Evolutionary conservation across 2,797 vertebrate species (phyloP).

Genomic region (Ctenopoma kingsleyae): DNA sequence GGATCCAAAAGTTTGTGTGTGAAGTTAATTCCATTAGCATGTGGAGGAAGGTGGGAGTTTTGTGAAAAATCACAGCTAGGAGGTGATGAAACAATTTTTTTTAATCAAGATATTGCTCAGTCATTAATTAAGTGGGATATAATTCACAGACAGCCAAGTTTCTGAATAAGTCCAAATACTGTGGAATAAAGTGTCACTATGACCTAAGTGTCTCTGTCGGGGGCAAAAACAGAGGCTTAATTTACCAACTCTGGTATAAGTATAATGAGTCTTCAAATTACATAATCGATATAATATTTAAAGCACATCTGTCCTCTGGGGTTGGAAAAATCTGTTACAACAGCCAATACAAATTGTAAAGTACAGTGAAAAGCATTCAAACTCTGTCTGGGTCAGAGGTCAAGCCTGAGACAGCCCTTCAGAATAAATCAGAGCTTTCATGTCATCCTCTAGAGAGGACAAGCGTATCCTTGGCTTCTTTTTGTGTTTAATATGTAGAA

Average conservation of each 20-base stretch:
- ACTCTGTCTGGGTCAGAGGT: neutral
- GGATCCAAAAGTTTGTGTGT: neutral
- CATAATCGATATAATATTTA: neutral
- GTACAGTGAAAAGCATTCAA: too few relatives aligned
- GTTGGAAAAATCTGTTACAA: neutral
- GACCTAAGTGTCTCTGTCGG: neutral
- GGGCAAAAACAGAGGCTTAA: neutral
- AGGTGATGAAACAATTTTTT: slow-evolving; percentile 15
- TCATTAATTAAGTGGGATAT: neutral
- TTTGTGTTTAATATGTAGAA: slow-evolving; percentile 12
- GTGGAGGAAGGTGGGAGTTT: slow-evolving; percentile 28
- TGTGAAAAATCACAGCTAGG: slow-evolving; percentile 15
- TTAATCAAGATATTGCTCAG: neutral
- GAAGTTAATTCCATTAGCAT: slow-evolving; percentile 5
- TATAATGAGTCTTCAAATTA: neutral
- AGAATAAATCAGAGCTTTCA: neutral
- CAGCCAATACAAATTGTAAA: neutral
- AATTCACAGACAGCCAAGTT: slow-evolving; percentile 2
- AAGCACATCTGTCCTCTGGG: neutral
- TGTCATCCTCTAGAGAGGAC: slow-evolving; percentile 3
- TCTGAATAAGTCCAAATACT: neutral
- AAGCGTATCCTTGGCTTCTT: neutral
- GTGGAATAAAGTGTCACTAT: neutral
- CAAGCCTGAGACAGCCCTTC: neutral
- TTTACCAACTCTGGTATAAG: neutral